Base-by-base conservation (phyloP, 2,113 vertebrate genomes). In the Cyprinodon variegatus region DNA sequence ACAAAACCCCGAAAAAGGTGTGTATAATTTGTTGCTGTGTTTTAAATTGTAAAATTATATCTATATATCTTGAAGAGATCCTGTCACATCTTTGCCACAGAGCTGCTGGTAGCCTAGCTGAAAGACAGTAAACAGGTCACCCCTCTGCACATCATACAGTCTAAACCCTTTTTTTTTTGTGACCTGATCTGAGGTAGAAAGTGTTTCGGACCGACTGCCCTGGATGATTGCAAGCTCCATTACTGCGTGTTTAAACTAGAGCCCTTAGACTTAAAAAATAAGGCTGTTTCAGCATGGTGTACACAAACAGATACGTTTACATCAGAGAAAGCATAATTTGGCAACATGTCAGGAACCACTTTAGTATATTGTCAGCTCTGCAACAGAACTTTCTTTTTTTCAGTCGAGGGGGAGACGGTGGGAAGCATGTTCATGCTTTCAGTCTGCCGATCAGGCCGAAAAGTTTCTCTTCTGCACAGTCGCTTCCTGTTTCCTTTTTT, bases 391-490 rank as follows among this genome's bases (percentile, higher is more conserved):
- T 4, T 41, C 9, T 4, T 12, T 14, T 50, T 50, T 14, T 41
- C 12, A 68, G 53, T 62, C 66, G 9, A 71, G 76, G 57, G 73
- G 12, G 2, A 17, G 37, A 4, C 38, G 65, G 53, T 73, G 82
- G 73, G 77, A 76, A 84, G 43, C 71, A 59, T 17, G n/a, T 72
- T 87, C 22, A 61, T 53, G 72, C 40, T 85, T 46, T 78, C 61
- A 77, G 61, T 74, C 80, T 77, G 68, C 73, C 72, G 68, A 76
- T 81, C 74, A 78, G 78, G 82, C 75, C 85, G 62, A 68, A 66
- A 74, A 84, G 93, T 94, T 93, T 94, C 91, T 93, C 90, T 93
- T 93, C 90, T 93, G 83, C 89, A 84, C 86, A 69, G 69, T 88
- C 83, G 77, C 84, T 94, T 94, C 93, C 93, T 94, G 91, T 94